Percentiles rank a stretch among this genome's conserved stretches.
These are phyloP conservation scores for Pitangus sulphuratus DNA, from an alignment of 2,797 vertebrate genomes.

Conservation along the genomic window DNA sequence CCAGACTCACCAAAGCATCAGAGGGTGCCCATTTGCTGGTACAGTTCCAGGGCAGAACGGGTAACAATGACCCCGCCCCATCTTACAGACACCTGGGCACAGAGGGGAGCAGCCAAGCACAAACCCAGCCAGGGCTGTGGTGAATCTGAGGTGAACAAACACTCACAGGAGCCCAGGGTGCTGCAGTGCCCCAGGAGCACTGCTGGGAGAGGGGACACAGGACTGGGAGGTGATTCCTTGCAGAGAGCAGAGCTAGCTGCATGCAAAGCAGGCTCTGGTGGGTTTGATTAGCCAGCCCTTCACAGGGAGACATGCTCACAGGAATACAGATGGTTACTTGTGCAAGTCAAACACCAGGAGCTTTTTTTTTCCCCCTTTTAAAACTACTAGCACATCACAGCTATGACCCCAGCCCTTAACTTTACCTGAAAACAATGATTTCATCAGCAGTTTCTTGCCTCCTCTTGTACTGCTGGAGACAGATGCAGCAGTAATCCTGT, in stretches of 20 bases:
- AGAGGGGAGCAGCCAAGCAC: not conserved
- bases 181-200: not conserved
- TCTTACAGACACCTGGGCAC: not conserved
- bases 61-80: not conserved
- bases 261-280: not conserved
- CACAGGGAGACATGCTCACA: not conserved
- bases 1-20: not conserved
- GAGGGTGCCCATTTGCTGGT: not conserved
- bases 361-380: not conserved
- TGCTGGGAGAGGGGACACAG: not conserved
- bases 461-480: conserved; percentile 94
- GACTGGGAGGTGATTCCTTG: not conserved
- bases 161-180: not conserved
- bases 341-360: not conserved
- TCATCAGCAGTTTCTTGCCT: conserved; percentile 88
- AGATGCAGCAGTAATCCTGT: conserved; percentile 93
- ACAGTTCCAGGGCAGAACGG: not conserved
- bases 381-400: not conserved
- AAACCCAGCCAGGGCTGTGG: not conserved
- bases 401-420: not conserved
- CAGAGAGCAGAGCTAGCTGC: not conserved
- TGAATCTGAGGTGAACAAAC: not conserved
- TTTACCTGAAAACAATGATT: conserved; percentile 94
- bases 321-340: not conserved
- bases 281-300: not conserved